Evolutionary conservation across 2,888 invertebrate genomes (phyloP), one percentile per base, ranked within the genome.

Genomic region (Chrysopilus asiliformis): DNA sequence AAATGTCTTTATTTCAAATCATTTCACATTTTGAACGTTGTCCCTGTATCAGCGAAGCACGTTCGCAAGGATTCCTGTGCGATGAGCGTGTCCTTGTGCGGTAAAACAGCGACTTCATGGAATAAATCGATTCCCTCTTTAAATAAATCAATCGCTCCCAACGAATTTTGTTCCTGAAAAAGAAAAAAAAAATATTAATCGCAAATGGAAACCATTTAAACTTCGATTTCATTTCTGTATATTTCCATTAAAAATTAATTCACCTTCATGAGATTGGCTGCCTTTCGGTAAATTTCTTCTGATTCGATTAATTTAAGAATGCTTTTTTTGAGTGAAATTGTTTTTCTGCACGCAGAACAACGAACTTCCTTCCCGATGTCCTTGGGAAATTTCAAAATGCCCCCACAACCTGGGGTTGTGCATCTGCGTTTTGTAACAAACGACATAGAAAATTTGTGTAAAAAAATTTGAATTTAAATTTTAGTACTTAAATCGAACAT

Each of bases 41-140:
- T 52, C 10, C 55, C 58, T 15, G 48, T 53, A 27, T 70, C 62
- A 0, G 76, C 73, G 47, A 71, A 70, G 50, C 80, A 81, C 1
- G 72, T 67, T 3, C 76, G 64, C 22, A 83, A 57, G 0, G 77
- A 70, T 50, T 80, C 79, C 56, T 84, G 79, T 0, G 78, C 79
- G 18, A 78, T 58, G 32, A 79, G 71, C 0, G 79, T 76, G 39
- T 74, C 74, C 28, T 70, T 68, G 45, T 80, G 75, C 0, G 84
- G 84, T 0, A 76, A 65, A 1, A 62, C 58, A 1, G 74, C 79
- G 16, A 74, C 60, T 36, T 68, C 67, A 49, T 76, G 69, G 60
- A 74, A 80, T 32, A 58, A 50, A 47, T 75, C 72, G 5, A 80
- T 63, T 0, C 72, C 76, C 13, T 63, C 58, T 36, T 67, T 65